These are phyloP conservation scores for Orestias chungarensis DNA, from an alignment of 2,797 vertebrate genomes.

Conservation along the genomic window DNA sequence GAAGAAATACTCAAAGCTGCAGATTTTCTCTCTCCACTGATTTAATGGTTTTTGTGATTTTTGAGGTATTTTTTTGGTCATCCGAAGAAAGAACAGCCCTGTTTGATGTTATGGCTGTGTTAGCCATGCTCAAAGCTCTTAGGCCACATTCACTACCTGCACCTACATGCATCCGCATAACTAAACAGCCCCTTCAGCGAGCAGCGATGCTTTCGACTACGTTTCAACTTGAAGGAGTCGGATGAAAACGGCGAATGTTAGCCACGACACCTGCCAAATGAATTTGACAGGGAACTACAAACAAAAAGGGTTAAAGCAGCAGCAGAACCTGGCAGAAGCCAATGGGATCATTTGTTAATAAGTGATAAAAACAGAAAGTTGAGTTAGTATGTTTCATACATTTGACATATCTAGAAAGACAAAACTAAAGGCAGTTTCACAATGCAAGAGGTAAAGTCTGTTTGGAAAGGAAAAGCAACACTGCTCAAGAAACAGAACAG, in stretches of 20 bases:
- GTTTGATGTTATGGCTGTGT: conserved; percentile 78
- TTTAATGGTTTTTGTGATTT: not conserved
- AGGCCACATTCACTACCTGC: conserved; percentile 48
- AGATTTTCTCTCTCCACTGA: conserved; percentile 36
- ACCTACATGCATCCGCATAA: conserved; percentile 65
- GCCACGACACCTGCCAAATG: conserved; percentile 58
- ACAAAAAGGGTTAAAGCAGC: conserved; percentile 35
- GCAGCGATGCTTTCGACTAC: conserved; percentile 44
- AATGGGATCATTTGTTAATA: conserved; percentile 49
- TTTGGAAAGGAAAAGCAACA: not conserved
- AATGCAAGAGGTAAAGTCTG: conserved; percentile 18
- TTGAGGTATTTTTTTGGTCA: conserved; percentile 37
- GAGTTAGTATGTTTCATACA: conserved; percentile 58
- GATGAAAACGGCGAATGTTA: conserved; percentile 51
- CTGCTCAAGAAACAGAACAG: not conserved
- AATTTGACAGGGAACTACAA: conserved; percentile 39
- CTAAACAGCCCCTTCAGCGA: conserved; percentile 49
- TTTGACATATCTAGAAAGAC: conserved; percentile 27
- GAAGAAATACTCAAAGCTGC: conserved; percentile 54
- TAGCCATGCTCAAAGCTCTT: conserved; percentile 71
- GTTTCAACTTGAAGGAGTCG: conserved; percentile 50
- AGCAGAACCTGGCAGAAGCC: conserved; percentile 48
- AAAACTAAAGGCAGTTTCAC: conserved; percentile 26
- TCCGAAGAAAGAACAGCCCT: conserved; percentile 76
- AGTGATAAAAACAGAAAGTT: conserved; percentile 45